A percentile compares a stretch with the other conserved stretches of the same genome.
These are phyloP conservation scores for Mizuhopecten yessoensis DNA, from an alignment of 1,140 invertebrate species.

Conservation along the genomic window DNA sequence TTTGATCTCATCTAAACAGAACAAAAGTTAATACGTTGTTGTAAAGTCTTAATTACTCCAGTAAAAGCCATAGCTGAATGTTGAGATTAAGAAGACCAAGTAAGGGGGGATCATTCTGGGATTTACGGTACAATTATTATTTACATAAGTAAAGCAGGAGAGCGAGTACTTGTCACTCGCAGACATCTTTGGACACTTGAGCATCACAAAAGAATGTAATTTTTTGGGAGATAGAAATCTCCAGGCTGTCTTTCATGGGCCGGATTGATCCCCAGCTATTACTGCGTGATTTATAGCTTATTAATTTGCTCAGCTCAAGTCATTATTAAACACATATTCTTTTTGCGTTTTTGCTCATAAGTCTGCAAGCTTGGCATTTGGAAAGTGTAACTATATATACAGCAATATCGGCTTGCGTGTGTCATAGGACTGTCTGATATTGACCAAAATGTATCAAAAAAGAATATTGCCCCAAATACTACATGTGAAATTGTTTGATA, in stretches of 20 bases:
- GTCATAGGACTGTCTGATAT: not conserved
- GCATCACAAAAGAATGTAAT: slow-evolving; percentile 34
- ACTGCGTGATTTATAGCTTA: not conserved
- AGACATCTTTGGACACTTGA: slow-evolving; percentile 15
- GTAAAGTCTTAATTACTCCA: too few species aligned
- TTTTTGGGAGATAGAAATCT: not conserved
- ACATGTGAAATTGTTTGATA: not conserved
- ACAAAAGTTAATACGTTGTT: too few species aligned
- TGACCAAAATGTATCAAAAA: not conserved
- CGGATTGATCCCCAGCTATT: slow-evolving; percentile 11
- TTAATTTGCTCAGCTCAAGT: not conserved
- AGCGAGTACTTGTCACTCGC: not conserved
- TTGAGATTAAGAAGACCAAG: too few species aligned
- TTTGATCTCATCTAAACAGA: too few species aligned
- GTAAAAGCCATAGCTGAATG: too few species aligned
- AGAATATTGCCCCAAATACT: not conserved
- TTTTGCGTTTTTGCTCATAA: not conserved
- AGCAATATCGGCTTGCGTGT: not conserved
- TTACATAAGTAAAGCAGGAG: not conserved
- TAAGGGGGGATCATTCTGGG: not conserved
- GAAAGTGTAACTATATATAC: not conserved
- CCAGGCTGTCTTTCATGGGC: slow-evolving; percentile 14
- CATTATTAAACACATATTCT: not conserved
- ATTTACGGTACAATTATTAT: slow-evolving; percentile 1
- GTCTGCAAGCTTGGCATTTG: not conserved